These are phyloP conservation scores for Magallana ariakensis DNA, from an alignment of 1,140 invertebrate genomes.

Conservation along the genomic window DNA sequence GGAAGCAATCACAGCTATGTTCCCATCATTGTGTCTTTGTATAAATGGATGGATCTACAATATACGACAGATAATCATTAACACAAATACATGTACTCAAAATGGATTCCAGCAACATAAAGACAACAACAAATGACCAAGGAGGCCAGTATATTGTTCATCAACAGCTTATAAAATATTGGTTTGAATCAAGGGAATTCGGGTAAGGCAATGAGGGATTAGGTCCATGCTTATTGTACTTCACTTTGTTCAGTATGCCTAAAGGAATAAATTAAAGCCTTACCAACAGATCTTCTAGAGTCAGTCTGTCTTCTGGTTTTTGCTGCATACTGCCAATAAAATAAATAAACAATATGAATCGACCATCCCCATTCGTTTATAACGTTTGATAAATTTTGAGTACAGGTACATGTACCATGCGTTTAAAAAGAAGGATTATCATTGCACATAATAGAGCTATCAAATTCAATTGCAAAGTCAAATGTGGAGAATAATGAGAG, in stretches of 20 bases:
- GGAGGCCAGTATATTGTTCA: too few relatives aligned
- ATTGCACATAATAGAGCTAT: too few relatives aligned
- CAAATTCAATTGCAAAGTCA: too few relatives aligned
- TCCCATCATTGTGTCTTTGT: conserved; percentile 60
- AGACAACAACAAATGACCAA: background rate
- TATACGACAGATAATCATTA: background rate
- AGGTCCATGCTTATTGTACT: too few relatives aligned
- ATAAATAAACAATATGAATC: background rate
- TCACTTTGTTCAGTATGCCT: too few relatives aligned
- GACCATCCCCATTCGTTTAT: background rate
- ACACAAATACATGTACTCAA: background rate
- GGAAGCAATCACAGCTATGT: conserved; percentile 56
- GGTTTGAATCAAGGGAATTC: too few relatives aligned
- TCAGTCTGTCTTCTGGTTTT: conserved; percentile 55
- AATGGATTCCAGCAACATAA: background rate
- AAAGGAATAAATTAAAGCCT: background rate
- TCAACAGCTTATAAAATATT: too few relatives aligned
- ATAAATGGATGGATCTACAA: conserved; percentile 67
- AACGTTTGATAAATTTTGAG: too few relatives aligned
- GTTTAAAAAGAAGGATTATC: too few relatives aligned
- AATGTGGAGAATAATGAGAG: too few relatives aligned
- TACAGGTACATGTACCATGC: too few relatives aligned
- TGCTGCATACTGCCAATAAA: conserved; percentile 62
- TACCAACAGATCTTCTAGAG: conserved; percentile 59
- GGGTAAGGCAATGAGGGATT: too few relatives aligned